A percentile compares a stretch with the other conserved stretches of the same genome.
Conservation (phyloP, 2,888 invertebrate species). For the Chrysolina haemoptera region DNA sequence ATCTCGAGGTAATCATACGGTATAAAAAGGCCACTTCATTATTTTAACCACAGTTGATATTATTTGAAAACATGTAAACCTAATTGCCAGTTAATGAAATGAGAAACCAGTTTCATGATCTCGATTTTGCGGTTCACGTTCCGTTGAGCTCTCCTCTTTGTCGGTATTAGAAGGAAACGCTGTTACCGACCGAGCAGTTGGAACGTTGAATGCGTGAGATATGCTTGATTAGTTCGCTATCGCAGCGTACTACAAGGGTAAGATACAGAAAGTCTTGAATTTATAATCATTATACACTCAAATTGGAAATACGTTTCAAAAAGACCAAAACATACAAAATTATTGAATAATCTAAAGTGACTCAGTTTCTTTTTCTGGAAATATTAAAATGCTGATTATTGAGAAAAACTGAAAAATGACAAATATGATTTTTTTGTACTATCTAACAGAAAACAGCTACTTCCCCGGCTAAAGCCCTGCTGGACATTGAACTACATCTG, state of each 20-base stretch:
- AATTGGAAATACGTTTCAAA: too few species aligned
- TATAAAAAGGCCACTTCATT: slow-evolving; percentile 29
- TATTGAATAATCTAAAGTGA: too few species aligned
- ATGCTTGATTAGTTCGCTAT: slow-evolving; percentile 45
- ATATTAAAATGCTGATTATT: too few species aligned
- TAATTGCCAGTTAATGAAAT: slow-evolving; percentile 59
- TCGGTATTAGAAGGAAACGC: slow-evolving; percentile 46
- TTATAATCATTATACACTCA: background rate
- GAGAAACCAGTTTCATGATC: slow-evolving; percentile 56
- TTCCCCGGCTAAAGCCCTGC: too few species aligned
- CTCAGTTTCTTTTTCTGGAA: too few species aligned
- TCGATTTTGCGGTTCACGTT: slow-evolving; percentile 54
- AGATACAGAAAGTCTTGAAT: background rate
- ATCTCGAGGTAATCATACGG: slow-evolving; percentile 20
- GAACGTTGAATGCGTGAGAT: slow-evolving; percentile 47
- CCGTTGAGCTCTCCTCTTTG: slow-evolving; percentile 50
- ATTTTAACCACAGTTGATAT: slow-evolving; percentile 44
- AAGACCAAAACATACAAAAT: too few species aligned
- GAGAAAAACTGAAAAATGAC: too few species aligned
- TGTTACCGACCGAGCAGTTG: slow-evolving; percentile 35
- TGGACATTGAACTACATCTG: too few species aligned
- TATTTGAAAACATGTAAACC: slow-evolving; percentile 55
- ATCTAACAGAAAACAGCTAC: too few species aligned
- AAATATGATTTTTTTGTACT: too few species aligned
- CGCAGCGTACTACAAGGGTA: background rate